A percentile compares a stretch with the other conserved stretches of the same genome.
phyloP scores from a whole-genome alignment of 2,113 vertebrate genomes.

The Pheucticus melanocephalus region DNA sequence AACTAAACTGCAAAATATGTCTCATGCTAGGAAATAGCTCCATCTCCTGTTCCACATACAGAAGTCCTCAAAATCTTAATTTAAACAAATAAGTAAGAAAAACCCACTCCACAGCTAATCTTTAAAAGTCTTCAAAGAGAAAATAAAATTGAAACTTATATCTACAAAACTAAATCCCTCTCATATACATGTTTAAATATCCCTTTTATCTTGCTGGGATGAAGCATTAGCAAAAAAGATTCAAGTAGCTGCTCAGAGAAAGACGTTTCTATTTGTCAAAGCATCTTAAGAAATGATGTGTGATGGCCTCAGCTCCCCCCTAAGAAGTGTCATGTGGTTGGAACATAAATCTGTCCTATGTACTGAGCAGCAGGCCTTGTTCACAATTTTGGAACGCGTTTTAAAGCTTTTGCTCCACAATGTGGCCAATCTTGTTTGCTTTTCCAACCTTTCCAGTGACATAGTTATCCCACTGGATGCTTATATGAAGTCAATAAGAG shows the following conservation, averaged over 20 bases:
- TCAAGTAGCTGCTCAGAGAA: background rate
- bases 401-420: background rate
- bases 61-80: background rate
- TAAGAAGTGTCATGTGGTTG: background rate
- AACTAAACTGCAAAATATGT: background rate
- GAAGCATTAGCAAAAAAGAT: background rate
- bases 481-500: background rate
- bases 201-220: background rate
- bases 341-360: background rate
- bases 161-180: background rate
- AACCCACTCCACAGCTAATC: background rate
- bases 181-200: background rate
- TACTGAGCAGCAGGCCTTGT: background rate
- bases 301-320: background rate
- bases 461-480: background rate
- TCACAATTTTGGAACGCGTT: background rate
- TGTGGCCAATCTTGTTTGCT: background rate
- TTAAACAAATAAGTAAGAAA: background rate
- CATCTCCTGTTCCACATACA: conserved; percentile 69
- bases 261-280: background rate
- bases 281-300: background rate
- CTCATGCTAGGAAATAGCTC: conserved; percentile 69
- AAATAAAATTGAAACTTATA: background rate
- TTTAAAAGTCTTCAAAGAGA: background rate
- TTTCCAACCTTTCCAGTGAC: background rate